Percentiles rank a stretch among this genome's conserved stretches.
These are phyloP conservation scores for Eufriesea mexicana DNA, from an alignment of 1,140 invertebrate genomes.

Conservation along the genomic window DNA sequence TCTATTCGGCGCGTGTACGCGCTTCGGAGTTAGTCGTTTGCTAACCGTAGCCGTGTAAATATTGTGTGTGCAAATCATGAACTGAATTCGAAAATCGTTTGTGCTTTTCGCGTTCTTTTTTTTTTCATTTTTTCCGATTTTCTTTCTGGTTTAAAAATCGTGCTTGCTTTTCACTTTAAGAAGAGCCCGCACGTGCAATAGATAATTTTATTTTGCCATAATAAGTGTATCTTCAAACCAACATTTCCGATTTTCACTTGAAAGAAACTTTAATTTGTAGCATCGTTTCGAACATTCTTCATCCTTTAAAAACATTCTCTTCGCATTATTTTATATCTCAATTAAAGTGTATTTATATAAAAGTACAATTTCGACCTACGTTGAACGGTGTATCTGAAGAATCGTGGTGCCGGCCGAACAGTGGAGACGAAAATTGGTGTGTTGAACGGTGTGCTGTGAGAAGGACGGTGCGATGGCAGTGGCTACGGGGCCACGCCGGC, in stretches of 20 bases:
- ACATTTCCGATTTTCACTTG: background rate
- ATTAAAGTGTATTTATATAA: background rate
- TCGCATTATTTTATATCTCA: background rate
- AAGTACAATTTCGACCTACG: background rate
- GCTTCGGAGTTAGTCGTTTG: slow-evolving; percentile 72
- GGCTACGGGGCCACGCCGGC: slow-evolving; percentile 72
- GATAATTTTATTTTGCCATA: background rate
- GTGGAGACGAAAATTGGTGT: slow-evolving; percentile 33
- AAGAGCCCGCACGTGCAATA: background rate
- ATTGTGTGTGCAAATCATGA: slow-evolving; percentile 70
- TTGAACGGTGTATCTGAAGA: background rate
- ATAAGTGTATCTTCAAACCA: background rate
- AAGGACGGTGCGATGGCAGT: slow-evolving; percentile 74
- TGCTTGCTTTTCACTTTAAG: background rate
- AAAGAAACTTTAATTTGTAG: background rate
- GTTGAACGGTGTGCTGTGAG: slow-evolving; percentile 48
- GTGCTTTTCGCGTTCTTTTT: slow-evolving; percentile 48
- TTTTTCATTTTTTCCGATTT: slow-evolving; percentile 32
- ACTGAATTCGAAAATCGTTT: slow-evolving; percentile 58
- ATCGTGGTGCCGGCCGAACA: slow-evolving; percentile 10
- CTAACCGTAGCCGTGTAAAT: slow-evolving; percentile 77
- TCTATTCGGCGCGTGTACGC: slow-evolving; percentile 28
- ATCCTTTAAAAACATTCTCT: background rate
- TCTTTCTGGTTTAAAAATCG: background rate
- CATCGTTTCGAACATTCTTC: background rate